phyloP scores from a whole-genome alignment of 2,113 vertebrate genomes.

The Lophochroa leadbeateri region DNA sequence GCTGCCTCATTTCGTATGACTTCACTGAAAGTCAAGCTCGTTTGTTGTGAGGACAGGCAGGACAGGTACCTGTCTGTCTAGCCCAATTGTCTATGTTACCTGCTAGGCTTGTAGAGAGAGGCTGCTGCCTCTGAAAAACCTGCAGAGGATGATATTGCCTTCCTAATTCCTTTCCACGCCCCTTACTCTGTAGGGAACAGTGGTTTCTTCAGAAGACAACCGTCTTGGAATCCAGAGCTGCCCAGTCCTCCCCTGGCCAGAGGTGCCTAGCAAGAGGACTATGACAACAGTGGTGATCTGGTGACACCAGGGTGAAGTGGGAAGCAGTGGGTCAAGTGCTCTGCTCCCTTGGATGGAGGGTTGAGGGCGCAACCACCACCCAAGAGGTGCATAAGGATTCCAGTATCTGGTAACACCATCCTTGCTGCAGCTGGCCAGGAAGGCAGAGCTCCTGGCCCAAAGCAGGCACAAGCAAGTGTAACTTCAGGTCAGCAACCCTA shows the following conservation, averaged over 20 bases:
- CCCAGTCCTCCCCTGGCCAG: neutral
- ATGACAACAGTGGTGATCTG: neutral
- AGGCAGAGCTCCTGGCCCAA: neutral
- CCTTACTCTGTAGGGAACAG: neutral
- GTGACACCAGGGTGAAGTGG: neutral
- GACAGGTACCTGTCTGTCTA: neutral
- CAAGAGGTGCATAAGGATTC: neutral
- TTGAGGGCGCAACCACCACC: fast-evolving
- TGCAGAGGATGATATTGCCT: neutral
- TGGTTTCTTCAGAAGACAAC: neutral
- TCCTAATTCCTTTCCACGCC: neutral
- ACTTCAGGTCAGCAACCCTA: neutral
- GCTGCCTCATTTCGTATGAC: neutral
- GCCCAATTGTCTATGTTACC: neutral
- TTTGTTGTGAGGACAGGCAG: neutral
- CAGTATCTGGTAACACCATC: neutral
- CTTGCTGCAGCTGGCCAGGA: neutral
- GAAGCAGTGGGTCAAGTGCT: neutral
- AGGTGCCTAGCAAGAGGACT: neutral
- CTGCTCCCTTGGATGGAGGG: neutral
- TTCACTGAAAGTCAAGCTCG: neutral
- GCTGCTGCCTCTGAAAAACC: neutral
- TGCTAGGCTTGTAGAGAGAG: neutral
- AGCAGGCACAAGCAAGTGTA: neutral
- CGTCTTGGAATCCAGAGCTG: neutral